phyloP scores from a whole-genome alignment of 1,140 invertebrate genomes.

The Oscheius sp. region DNA sequence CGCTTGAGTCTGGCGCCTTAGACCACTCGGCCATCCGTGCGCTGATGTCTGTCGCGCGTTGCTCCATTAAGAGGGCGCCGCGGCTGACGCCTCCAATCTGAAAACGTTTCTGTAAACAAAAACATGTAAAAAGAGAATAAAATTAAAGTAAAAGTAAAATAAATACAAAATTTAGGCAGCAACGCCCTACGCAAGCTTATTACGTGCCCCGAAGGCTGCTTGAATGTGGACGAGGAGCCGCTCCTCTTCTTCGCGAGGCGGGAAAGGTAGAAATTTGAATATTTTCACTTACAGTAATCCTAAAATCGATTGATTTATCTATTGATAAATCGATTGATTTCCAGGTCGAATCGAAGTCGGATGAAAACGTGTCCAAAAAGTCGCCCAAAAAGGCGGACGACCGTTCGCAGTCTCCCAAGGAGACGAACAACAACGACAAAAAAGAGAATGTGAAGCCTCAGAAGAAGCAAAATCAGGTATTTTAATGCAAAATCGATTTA shows the following conservation, averaged over 20 bases:
- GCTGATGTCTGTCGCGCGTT: too few relatives aligned
- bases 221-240: constrained; percentile 23
- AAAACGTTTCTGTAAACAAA: neutral
- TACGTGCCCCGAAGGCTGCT: constrained; percentile 21
- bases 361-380: neutral
- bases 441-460: neutral
- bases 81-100: too few relatives aligned
- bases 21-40: constrained; percentile 56
- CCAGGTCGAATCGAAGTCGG: neutral
- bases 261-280: neutral
- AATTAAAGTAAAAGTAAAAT: neutral
- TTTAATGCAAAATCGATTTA: too few relatives aligned
- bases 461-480: too few relatives aligned
- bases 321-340: too few relatives aligned
- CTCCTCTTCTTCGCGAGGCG: neutral
- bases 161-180: neutral
- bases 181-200: constrained; percentile 24
- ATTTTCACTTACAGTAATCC: neutral
- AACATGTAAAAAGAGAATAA: neutral
- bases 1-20: constrained; percentile 57
- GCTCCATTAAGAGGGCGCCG: too few relatives aligned
- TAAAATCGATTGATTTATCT: too few relatives aligned
- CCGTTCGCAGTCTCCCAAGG: neutral
- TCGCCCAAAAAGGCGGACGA: neutral
- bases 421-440: too few relatives aligned